phyloP scores from a whole-genome alignment of 2,888 invertebrate species.

The Thelaira solivaga region DNA sequence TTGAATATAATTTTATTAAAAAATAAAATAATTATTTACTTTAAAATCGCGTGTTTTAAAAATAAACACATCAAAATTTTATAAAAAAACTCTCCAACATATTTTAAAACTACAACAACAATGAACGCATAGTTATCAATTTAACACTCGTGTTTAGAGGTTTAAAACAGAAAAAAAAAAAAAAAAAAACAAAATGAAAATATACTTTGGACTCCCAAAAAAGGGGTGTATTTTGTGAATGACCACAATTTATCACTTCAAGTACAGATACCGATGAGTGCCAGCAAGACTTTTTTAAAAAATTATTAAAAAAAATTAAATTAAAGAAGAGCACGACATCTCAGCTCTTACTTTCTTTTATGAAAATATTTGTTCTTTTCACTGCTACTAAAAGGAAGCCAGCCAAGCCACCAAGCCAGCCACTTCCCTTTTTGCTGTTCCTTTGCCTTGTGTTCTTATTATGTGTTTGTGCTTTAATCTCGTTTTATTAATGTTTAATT shows the following conservation, averaged over 20 bases:
- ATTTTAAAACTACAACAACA: too few species aligned
- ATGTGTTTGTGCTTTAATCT: conserved; percentile 36
- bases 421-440: background rate
- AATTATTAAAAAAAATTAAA: too few species aligned
- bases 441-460: background rate
- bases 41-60: conserved; percentile 53
- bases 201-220: conserved; percentile 12
- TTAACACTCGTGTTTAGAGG: conserved; percentile 46
- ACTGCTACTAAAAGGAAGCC: too few species aligned
- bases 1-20: background rate
- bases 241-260: conserved; percentile 58
- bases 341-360: conserved; percentile 23
- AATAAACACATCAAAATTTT: background rate
- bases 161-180: background rate
- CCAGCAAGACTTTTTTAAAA: too few species aligned
- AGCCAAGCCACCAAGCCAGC: too few species aligned
- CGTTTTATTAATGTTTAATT: conserved; percentile 47
- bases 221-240: conserved; percentile 55
- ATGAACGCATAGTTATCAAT: conserved; percentile 49
- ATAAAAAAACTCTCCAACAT: too few species aligned
- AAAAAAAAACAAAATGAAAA: background rate
- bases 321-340: background rate
- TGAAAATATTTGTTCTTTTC: too few species aligned
- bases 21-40: conserved; percentile 28
- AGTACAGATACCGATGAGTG: too few species aligned